Evolutionary conservation across 64 coral and sea anemone species (phyloP).

Genomic region (Astreopora myriophthalma): DNA sequence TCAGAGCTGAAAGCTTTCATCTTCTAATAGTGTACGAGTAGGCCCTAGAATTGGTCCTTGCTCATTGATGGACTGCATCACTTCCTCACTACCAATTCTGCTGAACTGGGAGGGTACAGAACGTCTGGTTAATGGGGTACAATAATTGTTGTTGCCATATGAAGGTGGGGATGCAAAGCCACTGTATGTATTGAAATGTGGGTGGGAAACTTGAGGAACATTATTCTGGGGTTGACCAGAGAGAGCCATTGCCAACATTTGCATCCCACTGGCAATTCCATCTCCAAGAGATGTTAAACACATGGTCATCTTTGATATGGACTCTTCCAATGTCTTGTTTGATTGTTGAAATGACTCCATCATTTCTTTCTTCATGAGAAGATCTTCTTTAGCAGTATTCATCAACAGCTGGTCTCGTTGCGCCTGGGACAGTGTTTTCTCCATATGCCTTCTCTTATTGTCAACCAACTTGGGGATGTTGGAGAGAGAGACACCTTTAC

Average conservation of each 20-base stretch:
- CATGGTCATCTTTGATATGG: constrained; percentile 46
- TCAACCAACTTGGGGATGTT: constrained; percentile 1
- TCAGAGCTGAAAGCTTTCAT: background rate
- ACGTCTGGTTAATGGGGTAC: background rate
- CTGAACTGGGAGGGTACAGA: background rate
- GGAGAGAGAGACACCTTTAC: background rate
- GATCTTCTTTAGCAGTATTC: constrained; percentile 35
- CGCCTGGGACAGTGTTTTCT: background rate
- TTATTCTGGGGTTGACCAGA: constrained; percentile 19
- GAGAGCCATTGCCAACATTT: constrained; percentile 41
- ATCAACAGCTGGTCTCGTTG: constrained; percentile 24
- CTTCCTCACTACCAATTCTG: background rate
- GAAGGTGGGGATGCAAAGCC: background rate
- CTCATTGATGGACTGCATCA: background rate
- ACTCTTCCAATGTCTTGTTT: constrained; percentile 35
- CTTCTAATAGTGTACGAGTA: background rate
- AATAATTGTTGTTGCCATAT: constrained; percentile 9
- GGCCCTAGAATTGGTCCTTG: background rate
- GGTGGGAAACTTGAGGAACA: background rate
- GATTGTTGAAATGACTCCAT: constrained; percentile 21
- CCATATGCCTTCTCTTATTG: constrained; percentile 25
- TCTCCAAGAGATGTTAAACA: constrained; percentile 50
- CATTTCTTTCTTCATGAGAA: constrained; percentile 49
- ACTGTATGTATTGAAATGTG: background rate
- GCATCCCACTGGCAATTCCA: constrained; percentile 53